Evolutionary conservation across 2,888 invertebrate species (phyloP).

Genomic region (Bhutanitis thaidina): DNA sequence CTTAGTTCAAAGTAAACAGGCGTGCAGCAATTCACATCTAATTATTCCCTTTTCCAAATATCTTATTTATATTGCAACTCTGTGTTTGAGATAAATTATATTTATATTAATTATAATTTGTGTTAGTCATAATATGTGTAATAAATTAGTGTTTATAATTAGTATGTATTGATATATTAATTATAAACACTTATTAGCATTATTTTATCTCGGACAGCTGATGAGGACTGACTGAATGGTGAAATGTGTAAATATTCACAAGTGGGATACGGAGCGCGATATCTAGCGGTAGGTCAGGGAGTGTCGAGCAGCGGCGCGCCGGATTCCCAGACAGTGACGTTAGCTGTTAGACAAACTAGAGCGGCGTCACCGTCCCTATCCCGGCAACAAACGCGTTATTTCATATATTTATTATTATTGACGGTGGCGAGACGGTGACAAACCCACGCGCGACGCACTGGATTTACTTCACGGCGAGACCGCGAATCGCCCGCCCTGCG

Average conservation of each 20-base stretch:
- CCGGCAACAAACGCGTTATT: constrained; percentile 69
- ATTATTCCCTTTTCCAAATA: not conserved
- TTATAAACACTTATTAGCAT: constrained; percentile 3
- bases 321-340: constrained; percentile 78
- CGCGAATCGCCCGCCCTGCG: constrained; percentile 44
- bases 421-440: constrained; percentile 75
- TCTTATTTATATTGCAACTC: not conserved
- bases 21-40: not conserved
- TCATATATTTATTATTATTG: constrained; percentile 74
- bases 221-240: constrained; percentile 19
- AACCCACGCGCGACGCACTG: constrained; percentile 60
- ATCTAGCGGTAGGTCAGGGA: constrained; percentile 75
- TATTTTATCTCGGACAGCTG: constrained; percentile 12
- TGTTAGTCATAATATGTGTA: too few relatives aligned
- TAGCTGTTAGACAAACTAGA: constrained; percentile 74
- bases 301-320: constrained; percentile 50
- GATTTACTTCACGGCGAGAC: constrained; percentile 49
- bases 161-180: too few relatives aligned
- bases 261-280: constrained; percentile 31
- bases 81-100: too few relatives aligned
- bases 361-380: constrained; percentile 68
- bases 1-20: not conserved
- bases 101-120: too few relatives aligned
- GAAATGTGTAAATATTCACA: constrained; percentile 29
- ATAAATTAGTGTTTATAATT: too few relatives aligned